phyloP scores from a whole-genome alignment of 2,797 vertebrate species.

The Muscicapa comitata region DNA sequence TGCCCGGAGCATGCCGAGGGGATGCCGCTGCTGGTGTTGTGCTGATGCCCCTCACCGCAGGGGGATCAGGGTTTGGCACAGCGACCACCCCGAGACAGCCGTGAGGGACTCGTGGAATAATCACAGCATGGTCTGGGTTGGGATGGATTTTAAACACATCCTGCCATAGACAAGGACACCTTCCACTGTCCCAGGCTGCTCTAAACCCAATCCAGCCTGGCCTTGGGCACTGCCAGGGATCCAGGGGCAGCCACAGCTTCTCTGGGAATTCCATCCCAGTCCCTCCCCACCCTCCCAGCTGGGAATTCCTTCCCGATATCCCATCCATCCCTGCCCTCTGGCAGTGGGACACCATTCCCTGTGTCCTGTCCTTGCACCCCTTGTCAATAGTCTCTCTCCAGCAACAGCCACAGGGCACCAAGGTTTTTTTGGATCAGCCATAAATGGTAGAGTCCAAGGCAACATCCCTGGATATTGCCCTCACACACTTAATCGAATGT shows the following conservation, averaged over 20 bases:
- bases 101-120: rapidly evolving
- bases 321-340: not conserved
- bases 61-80: too few species aligned
- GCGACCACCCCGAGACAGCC: not conserved
- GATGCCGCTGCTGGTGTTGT: rapidly evolving
- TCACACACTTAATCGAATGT: not conserved
- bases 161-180: not conserved
- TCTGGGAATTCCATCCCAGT: rapidly evolving
- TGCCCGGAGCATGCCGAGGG: not conserved
- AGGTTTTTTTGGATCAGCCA: rapidly evolving
- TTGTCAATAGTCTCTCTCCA: not conserved
- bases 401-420: rapidly evolving
- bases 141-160: not conserved
- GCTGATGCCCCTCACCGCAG: rapidly evolving
- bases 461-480: rapidly evolving
- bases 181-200: rapidly evolving
- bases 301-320: rapidly evolving
- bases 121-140: not conserved
- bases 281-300: rapidly evolving
- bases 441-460: not conserved
- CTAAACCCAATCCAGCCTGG: not conserved
- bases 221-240: not conserved
- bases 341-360: rapidly evolving
- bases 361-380: not conserved
- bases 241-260: not conserved